Evolutionary conservation across 1,140 invertebrate genomes (phyloP), one percentile per base, ranked within the genome.

Genomic region (Zophobas morio): DNA sequence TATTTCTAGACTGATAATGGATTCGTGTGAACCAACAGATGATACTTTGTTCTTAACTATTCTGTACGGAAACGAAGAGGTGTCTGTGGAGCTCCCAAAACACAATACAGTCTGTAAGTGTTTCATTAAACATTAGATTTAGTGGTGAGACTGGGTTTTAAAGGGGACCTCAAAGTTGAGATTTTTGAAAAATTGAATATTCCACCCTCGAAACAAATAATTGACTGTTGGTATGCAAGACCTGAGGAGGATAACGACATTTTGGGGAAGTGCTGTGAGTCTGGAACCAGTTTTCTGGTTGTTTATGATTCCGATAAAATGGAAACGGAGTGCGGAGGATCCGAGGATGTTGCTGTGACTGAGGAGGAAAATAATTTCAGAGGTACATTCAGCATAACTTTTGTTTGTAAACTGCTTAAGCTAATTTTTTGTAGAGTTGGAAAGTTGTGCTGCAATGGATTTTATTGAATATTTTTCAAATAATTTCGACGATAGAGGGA

Each of bases 181-280:
- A 76, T 80, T 74, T 36, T 53, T 42, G 37, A 76, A 6, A 56
- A 34, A 6, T 74, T 76, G 35, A 34, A 76, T 35, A 76, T 80
- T 6, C 56, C 74, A 4, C 40, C 53, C 8, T 6, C 71, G 6
- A 60, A 74, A 70, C 79, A 80, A 57, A 34, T 73, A 6, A 79
- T 80, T 36, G 34, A 57, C n/a, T 78, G 70, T 37, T 80, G 74
- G 77, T 39, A n/a, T 34, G 47, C 6, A 39, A 70, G 6, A 6
- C 79, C 79, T 1, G 39, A 53, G 34, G 37, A 34, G 54, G 74
- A 80, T 39, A n/a, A 75, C 54, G 71, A 66, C 32, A 75, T 74
- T 47, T 39, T 80, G 46, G 71, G 72, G 34, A 3, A 6, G 1
- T 80, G 78, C 39, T 75, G 20, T 47, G 8, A 66, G 3, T 56